Conservation (phyloP, 2,797 vertebrate genomes). For the Muscicapa striata region DNA sequence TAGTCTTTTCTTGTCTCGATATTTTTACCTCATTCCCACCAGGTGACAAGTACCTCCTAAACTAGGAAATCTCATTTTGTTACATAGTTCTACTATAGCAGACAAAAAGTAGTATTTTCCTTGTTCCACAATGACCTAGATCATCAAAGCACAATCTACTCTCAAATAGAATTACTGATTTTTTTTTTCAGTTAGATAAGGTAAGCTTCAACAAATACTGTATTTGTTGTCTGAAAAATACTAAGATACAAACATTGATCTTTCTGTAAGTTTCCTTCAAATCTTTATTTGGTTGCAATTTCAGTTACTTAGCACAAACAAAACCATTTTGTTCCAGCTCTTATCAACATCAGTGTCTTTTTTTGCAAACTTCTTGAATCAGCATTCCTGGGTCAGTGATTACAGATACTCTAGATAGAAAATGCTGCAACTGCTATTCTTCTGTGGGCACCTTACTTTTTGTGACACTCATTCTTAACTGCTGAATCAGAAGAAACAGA, state of each 20-base stretch:
- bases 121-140: not conserved
- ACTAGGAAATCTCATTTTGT: not conserved
- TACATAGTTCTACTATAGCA: not conserved
- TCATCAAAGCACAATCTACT: slow-evolving; percentile 28
- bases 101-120: not conserved
- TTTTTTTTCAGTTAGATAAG: slow-evolving; percentile 31
- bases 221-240: slow-evolving; percentile 17
- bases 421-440: slow-evolving; percentile 14
- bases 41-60: not conserved
- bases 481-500: slow-evolving; percentile 44
- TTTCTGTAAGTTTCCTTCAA: slow-evolving; percentile 28
- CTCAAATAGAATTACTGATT: slow-evolving; percentile 9
- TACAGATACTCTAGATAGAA: slow-evolving; percentile 41
- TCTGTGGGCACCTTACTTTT: slow-evolving; percentile 34
- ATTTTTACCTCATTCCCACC: not conserved
- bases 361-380: slow-evolving; percentile 51
- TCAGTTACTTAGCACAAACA: slow-evolving; percentile 52
- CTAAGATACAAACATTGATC: slow-evolving; percentile 27
- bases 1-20: not conserved
- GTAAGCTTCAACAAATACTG: slow-evolving; percentile 34
- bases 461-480: not conserved
- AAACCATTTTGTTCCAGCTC: slow-evolving; percentile 37
- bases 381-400: slow-evolving; percentile 37
- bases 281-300: slow-evolving; percentile 50
- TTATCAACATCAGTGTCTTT: slow-evolving; percentile 31